A percentile compares a stretch with the other conserved stretches of the same genome.
Conservation (phyloP, 2,113 vertebrate species). For the Thomomys bottae region DNA sequence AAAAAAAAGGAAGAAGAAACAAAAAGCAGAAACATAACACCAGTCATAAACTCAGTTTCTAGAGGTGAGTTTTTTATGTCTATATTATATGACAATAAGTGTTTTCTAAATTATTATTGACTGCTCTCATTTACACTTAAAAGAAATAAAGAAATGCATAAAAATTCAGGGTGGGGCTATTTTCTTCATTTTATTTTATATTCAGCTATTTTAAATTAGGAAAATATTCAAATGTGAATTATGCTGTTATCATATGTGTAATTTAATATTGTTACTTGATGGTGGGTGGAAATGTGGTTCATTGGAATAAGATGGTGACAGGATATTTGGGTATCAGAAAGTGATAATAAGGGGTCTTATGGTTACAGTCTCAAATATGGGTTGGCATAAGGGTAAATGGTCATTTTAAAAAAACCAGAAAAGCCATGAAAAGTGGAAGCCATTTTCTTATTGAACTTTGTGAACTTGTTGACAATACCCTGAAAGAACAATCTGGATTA, state of each 20-base stretch:
- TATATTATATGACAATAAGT: background rate
- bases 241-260: background rate
- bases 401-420: background rate
- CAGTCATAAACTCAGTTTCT: too few relatives aligned
- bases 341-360: background rate
- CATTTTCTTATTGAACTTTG: constrained; percentile 21
- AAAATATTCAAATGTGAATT: constrained; percentile 30
- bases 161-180: background rate
- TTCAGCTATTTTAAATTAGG: constrained; percentile 6
- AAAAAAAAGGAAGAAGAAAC: too few relatives aligned
- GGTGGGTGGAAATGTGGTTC: background rate
- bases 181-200: constrained; percentile 11
- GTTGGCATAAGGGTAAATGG: background rate
- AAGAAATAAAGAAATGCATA: background rate
- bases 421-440: background rate
- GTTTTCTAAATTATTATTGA: background rate
- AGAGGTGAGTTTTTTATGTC: background rate
- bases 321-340: background rate
- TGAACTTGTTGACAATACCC: constrained; percentile 17
- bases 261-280: background rate
- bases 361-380: constrained; percentile 1
- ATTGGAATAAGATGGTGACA: background rate
- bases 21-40: too few relatives aligned
- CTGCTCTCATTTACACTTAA: constrained; percentile 50
- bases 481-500: constrained; percentile 12